Percentiles rank a stretch among this genome's conserved stretches.
Conservation (phyloP, 1,140 invertebrate species). For the Trachymyrmex septentrionalis region DNA sequence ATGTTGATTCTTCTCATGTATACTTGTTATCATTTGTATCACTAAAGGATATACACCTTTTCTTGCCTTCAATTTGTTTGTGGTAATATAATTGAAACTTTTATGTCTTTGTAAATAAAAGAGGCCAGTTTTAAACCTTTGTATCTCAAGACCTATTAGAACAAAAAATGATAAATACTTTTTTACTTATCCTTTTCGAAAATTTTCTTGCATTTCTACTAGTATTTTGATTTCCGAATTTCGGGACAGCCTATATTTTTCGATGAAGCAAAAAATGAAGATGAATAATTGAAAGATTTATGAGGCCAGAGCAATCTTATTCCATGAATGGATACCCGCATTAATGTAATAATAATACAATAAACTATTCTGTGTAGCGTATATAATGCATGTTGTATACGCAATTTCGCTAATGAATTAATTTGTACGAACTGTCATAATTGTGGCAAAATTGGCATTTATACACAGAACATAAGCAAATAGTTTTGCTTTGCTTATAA, state of each 20-base stretch:
- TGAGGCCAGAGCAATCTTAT: conserved; percentile 51
- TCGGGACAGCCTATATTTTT: background rate
- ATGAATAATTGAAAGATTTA: conserved; percentile 1
- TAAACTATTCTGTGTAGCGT: background rate
- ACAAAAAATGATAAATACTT: too few relatives aligned
- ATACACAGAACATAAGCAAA: conserved; percentile 48
- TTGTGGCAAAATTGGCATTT: conserved; percentile 56
- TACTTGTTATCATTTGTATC: too few relatives aligned
- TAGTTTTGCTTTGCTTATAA: conserved; percentile 46
- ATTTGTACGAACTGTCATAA: conserved; percentile 46
- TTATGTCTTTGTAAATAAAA: too few relatives aligned
- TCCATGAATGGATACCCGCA: conserved; percentile 4
- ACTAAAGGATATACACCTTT: too few relatives aligned
- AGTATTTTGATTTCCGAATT: too few relatives aligned
- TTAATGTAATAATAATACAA: conserved; percentile 9
- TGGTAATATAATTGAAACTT: too few relatives aligned
- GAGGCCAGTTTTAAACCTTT: too few relatives aligned
- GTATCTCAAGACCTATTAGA: too few relatives aligned
- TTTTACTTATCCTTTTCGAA: too few relatives aligned
- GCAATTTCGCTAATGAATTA: conserved; percentile 37
- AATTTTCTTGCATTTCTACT: too few relatives aligned
- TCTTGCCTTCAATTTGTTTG: too few relatives aligned
- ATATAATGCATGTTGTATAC: background rate
- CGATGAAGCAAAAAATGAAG: background rate
- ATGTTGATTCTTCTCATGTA: conserved; percentile 88